Evolutionary conservation across 2,888 invertebrate genomes (phyloP), one percentile per base, ranked within the genome.

Genomic region (Lepeophtheirus nordmannii): DNA sequence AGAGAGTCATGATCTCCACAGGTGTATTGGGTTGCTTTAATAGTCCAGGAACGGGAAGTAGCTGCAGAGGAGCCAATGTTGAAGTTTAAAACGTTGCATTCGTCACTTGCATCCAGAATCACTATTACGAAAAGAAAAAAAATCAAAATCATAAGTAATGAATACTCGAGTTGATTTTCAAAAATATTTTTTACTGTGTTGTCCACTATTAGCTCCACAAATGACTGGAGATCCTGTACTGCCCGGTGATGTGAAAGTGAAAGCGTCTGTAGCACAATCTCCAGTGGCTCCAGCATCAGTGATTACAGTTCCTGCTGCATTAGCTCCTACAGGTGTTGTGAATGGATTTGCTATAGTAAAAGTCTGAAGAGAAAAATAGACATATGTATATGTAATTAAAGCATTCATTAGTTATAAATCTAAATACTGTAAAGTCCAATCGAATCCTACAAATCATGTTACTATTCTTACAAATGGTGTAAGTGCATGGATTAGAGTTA

Each of bases 361-460:
- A 5, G 53, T 46, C 53, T 46, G 17, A 5, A 17, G 53, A 46
- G 14, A 5, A 46, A 46, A 30, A 30, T 30, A 30, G n/a, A n/a
- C n/a, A n/a, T n/a, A n/a, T n/a, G n/a, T n/a, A n/a, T n/a, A n/a
- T n/a, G n/a, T n/a, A n/a, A n/a, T n/a, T n/a, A n/a, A n/a, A n/a
- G n/a, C n/a, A n/a, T n/a, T n/a, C 7, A 30, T 30, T 30, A 30
- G 30, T 30, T 30, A 7, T 30, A 46, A 46, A 46, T 17, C 2
- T n/a, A 46, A 46, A 46, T 46, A 41, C 41, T 11, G 41, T 41
- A 41, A 41, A 41, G 41, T 41, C 41, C 53, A 46, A 46, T 46
- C 53, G 2, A n/a, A 46, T 46, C 53, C 53, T 46, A 17, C 53
- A 46, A 46, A 46, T 46, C 30, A 46, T 46, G 8, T 46, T 46